Conservation (phyloP, 2,113 vertebrate species). For the Mungos mungo region DNA sequence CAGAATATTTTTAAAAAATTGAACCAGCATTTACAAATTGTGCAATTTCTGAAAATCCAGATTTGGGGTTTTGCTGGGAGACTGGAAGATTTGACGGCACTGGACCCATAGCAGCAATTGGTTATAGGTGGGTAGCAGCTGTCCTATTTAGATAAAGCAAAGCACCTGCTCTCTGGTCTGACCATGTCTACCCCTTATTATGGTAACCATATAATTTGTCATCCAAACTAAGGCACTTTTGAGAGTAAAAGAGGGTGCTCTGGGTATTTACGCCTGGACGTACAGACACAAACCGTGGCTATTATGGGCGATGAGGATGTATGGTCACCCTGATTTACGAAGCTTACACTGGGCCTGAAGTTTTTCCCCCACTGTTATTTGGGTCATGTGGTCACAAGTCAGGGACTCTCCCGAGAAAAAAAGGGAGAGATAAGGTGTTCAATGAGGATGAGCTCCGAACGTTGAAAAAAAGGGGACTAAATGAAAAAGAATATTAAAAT, state of each 20-base stretch:
- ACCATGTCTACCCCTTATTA: not conserved
- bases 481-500: constrained; percentile 20
- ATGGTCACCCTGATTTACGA: not conserved
- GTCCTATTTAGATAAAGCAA: not conserved
- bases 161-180: not conserved
- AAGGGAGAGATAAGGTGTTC: not conserved
- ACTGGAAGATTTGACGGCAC: not conserved
- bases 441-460: not conserved
- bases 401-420: not conserved
- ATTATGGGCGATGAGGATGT: not conserved
- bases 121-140: not conserved
- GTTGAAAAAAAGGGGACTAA: not conserved
- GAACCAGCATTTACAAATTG: constrained; percentile 26
- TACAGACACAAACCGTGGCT: not conserved
- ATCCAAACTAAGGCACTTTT: not conserved
- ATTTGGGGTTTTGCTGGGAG: constrained; percentile 37
- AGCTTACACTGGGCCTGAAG: not conserved
- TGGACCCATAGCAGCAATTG: not conserved
- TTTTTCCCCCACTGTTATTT: not conserved
- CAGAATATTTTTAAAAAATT: not conserved
- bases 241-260: not conserved
- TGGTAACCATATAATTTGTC: not conserved
- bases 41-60: not conserved
- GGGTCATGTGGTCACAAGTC: not conserved
- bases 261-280: not conserved